A percentile compares a stretch with the other conserved stretches of the same genome.
Conservation (phyloP, 2,888 invertebrate species). For the Ophion slaviceki region DNA sequence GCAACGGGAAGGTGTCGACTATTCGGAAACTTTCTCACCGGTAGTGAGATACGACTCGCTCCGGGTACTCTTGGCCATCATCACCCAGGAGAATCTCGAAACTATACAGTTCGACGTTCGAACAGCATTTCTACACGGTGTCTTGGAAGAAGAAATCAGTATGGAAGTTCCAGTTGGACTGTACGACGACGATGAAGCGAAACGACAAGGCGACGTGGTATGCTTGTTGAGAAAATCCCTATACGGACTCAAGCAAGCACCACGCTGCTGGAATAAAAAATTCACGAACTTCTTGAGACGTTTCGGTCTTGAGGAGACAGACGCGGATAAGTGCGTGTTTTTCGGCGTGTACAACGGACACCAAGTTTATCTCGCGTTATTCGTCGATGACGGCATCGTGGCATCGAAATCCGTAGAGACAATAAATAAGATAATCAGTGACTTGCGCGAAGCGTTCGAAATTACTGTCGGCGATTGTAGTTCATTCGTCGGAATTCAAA, state of each 20-base stretch:
- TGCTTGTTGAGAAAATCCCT: conserved; percentile 27
- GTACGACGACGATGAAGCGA: conserved; percentile 27
- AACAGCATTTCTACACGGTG: conserved; percentile 40
- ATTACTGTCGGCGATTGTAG: conserved; percentile 55
- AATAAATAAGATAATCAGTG: not conserved
- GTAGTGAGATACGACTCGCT: conserved; percentile 56
- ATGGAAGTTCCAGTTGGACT: conserved; percentile 46
- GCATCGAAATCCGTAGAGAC: conserved; percentile 13
- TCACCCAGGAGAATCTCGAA: conserved; percentile 44
- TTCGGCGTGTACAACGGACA: conserved; percentile 29
- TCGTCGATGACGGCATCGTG: conserved; percentile 43
- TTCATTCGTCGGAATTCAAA: conserved; percentile 62
- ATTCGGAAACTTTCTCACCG: conserved; percentile 41
- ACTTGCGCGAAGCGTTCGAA: conserved; percentile 37
- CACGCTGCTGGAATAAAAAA: conserved; percentile 48
- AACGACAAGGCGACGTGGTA: conserved; percentile 42
- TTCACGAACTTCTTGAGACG: conserved; percentile 23
- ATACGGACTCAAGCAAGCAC: conserved; percentile 48
- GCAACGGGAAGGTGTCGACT: conserved; percentile 50
- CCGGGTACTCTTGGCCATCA: conserved; percentile 36
- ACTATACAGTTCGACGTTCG: conserved; percentile 48
- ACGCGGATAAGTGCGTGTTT: conserved; percentile 43
- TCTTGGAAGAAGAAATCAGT: conserved; percentile 29
- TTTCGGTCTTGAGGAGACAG: conserved; percentile 37
- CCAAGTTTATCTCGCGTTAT: conserved; percentile 35